Conservation (phyloP, 2,113 vertebrate genomes). For the Heteronetta atricapilla region DNA sequence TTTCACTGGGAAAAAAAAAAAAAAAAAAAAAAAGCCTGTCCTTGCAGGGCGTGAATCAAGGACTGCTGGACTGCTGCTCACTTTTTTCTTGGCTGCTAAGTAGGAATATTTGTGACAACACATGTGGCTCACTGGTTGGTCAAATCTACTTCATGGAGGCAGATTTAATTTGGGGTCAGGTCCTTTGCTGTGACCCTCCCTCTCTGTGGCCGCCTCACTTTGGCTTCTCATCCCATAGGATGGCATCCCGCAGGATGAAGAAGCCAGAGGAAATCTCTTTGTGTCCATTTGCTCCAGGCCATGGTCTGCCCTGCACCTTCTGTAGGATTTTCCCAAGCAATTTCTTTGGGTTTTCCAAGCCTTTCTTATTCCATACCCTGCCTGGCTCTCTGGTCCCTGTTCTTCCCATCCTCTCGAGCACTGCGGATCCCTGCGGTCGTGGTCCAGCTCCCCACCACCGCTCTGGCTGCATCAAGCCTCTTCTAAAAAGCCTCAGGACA, state of each 20-base stretch:
- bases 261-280: not conserved
- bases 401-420: not conserved
- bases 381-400: not conserved
- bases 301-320: not conserved
- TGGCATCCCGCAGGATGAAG: fast-evolving
- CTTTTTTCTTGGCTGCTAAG: not conserved
- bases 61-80: fast-evolving
- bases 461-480: not conserved
- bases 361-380: not conserved
- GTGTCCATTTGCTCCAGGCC: not conserved
- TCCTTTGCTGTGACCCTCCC: fast-evolving
- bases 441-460: not conserved
- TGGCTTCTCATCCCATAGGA: not conserved
- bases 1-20: fast-evolving
- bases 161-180: not conserved
- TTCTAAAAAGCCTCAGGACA: not conserved
- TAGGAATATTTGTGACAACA: not conserved
- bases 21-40: not conserved
- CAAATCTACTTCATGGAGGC: not conserved
- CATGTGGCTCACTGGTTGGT: not conserved
- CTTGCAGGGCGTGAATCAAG: not conserved
- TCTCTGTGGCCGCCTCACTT: not conserved
- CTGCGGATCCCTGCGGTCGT: not conserved
- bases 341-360: not conserved
- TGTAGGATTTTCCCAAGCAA: not conserved